Evolutionary conservation across 2,888 invertebrate species (phyloP).

Genomic region (Lycophotia porphyrea): DNA sequence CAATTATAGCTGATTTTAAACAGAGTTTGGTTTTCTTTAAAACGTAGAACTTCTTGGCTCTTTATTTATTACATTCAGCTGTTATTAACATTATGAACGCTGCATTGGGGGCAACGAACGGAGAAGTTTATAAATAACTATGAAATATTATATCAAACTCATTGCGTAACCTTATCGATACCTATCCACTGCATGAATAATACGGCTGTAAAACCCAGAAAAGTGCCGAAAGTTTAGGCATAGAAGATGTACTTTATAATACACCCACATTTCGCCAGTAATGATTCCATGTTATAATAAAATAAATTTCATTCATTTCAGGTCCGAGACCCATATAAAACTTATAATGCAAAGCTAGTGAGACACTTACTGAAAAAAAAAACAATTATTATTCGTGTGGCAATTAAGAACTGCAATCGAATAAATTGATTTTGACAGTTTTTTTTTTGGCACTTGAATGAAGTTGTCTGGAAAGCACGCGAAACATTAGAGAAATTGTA

Average conservation of each 20-base stretch:
- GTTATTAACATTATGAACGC: constrained; percentile 6
- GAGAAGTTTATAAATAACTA: constrained; percentile 15
- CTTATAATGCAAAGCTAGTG: too few relatives aligned
- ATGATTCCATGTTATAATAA: neutral
- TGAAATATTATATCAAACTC: constrained; percentile 6
- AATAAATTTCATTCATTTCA: too few relatives aligned
- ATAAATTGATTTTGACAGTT: neutral
- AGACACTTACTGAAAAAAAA: too few relatives aligned
- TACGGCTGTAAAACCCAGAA: fast-evolving
- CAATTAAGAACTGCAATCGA: neutral
- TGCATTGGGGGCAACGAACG: constrained; percentile 12
- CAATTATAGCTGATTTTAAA: neutral
- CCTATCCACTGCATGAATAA: neutral
- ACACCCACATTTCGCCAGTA: neutral
- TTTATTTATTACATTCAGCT: constrained; percentile 6
- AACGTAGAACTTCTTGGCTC: neutral
- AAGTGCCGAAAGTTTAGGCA: too few relatives aligned
- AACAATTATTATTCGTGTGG: too few relatives aligned
- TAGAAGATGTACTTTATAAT: neutral
- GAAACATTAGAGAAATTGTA: neutral
- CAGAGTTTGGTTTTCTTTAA: neutral
- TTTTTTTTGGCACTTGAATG: neutral
- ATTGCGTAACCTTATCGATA: constrained; percentile 15
- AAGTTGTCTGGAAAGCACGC: neutral
- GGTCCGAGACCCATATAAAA: too few relatives aligned